Conservation (phyloP, 1,140 invertebrate genomes). For the Lamellibrachia luymesi region DNA sequence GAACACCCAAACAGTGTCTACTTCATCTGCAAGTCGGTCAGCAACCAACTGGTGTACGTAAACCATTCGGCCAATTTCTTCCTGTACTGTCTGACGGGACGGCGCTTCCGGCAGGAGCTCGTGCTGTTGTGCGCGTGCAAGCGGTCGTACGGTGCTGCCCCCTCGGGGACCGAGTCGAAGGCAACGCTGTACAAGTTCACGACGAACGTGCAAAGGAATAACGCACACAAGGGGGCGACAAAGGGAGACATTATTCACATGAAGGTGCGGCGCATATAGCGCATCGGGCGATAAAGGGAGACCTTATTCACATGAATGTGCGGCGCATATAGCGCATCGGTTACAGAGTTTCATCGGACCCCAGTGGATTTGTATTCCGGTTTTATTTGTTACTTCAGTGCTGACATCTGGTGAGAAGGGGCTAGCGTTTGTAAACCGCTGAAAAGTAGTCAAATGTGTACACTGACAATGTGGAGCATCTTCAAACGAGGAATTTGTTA, state of each 20-base stretch:
- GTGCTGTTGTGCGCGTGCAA: not conserved
- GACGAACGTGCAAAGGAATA: not conserved
- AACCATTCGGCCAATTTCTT: constrained; percentile 39
- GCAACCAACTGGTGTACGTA: constrained; percentile 26
- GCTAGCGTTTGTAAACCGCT: not conserved
- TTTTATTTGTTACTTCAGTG: not conserved
- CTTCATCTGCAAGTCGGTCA: constrained; percentile 23
- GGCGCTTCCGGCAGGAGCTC: constrained; percentile 33
- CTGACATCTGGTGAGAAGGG: not conserved
- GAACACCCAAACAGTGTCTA: constrained; percentile 11
- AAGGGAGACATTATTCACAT: not conserved
- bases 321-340: not conserved
- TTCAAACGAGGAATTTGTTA: not conserved
- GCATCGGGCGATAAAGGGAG: not conserved
- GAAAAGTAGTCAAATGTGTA: not conserved
- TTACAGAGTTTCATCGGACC: not conserved
- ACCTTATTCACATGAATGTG: not conserved
- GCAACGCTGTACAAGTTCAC: not conserved
- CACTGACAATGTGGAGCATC: not conserved
- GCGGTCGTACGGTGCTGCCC: not conserved
- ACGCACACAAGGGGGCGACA: not conserved
- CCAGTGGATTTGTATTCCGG: not conserved
- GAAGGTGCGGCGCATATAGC: not conserved
- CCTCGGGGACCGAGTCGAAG: not conserved
- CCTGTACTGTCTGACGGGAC: constrained; percentile 33